Base-by-base conservation (phyloP, 2,888 invertebrate genomes). In the Blastobasis adustella region DNA sequence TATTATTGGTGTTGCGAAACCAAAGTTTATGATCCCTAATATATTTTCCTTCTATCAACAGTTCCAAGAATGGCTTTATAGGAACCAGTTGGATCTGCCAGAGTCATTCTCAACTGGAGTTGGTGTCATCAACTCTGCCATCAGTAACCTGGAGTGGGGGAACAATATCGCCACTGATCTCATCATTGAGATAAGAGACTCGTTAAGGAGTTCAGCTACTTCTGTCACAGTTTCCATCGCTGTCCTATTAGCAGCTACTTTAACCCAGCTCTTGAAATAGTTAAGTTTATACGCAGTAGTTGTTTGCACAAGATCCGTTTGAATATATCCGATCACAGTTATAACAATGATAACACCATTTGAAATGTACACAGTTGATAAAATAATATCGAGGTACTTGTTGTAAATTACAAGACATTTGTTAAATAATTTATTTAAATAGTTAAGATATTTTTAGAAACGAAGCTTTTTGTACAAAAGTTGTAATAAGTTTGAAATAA, bases 41-140 rank as follows among this genome's bases (percentile, higher is more conserved):
- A 49, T 37, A 5, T 49, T 37, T 45, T 10, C 46, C 53, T 49
- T 37, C 48, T 57, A 64, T 60, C 43, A 40, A 6, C 72, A 88
- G 88, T 83, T 85, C 76, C 83, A 83, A 66, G 23, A 52, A 0
- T 88, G 85, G 85, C 56, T 75, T 2, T 83, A 78, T 58, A 23
- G 48, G 0, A 73, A 77, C 53, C 86, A 87, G 58, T 4, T 71
- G 0, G 63, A 58, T 0, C 61, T 84, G 6, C 71, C 55, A 2
- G 60, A 56, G 0, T 71, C 78, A 0, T 83, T 87, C 63, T 4
- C 46, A 0, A 54, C 55, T 8, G 81, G 75, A 1, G 64, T 65
- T 0, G 42, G 51, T 5, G 82, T 73, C 1, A 63, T 84, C 6
- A 60, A 50, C 7, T 7, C 74, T 0, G 76, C 80, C 1, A 58